phyloP scores from a whole-genome alignment of 2,888 invertebrate species.

The Andrena haemorrhoa region DNA sequence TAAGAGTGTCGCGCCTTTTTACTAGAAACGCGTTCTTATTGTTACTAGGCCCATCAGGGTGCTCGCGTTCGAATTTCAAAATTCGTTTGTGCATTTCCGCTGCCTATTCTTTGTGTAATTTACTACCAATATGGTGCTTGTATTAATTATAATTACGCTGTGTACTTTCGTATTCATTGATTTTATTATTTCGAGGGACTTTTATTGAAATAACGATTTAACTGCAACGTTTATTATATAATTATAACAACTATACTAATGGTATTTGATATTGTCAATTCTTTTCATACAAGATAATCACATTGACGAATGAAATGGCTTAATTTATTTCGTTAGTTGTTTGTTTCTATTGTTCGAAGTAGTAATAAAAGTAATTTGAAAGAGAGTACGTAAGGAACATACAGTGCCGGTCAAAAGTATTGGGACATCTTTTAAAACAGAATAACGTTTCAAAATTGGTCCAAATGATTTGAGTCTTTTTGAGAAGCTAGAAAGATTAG shows the following conservation, averaged over 20 bases:
- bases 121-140: neutral
- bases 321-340: neutral
- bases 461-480: no score
- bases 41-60: constrained; percentile 5
- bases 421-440: no score
- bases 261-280: neutral
- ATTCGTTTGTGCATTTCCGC: neutral
- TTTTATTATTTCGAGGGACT: neutral
- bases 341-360: neutral
- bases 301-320: neutral
- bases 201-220: no score
- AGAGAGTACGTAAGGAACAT: neutral
- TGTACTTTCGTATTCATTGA: neutral
- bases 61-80: constrained; percentile 4
- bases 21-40: constrained; percentile 24
- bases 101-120: neutral
- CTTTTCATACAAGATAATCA: neutral
- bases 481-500: no score
- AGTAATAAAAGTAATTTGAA: constrained; percentile 1
- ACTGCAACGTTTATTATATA: no score
- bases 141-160: neutral
- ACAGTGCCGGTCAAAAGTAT: no score
- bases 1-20: constrained; percentile 18
- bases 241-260: no score
- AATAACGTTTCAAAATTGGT: no score